Evolutionary conservation across 2,797 vertebrate genomes (phyloP).

Genomic region (Chiroxiphia lanceolata): DNA sequence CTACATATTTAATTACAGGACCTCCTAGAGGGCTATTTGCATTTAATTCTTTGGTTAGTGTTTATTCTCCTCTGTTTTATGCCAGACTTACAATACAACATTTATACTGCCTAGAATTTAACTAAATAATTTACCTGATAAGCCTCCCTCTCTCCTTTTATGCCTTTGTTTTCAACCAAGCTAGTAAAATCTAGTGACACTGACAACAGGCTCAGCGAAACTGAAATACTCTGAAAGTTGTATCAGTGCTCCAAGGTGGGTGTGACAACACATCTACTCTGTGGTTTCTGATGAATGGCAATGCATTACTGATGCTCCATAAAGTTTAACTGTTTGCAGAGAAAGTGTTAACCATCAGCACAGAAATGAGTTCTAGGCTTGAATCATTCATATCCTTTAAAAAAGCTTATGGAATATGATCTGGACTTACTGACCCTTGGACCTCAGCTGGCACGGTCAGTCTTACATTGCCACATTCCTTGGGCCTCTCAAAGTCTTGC

Average conservation of each 20-base stretch:
- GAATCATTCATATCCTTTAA: background rate
- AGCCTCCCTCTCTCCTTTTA: background rate
- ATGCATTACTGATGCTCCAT: background rate
- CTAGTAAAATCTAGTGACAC: background rate
- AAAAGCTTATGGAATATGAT: background rate
- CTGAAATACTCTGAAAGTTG: background rate
- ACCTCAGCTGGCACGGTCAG: background rate
- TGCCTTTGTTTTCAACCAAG: background rate
- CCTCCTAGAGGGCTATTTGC: background rate
- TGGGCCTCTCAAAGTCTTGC: background rate
- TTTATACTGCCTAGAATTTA: background rate
- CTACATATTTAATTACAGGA: background rate
- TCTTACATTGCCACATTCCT: accelerated
- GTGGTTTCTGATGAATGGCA: background rate
- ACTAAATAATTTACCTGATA: background rate
- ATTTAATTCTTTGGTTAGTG: background rate
- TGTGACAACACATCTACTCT: background rate
- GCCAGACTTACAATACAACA: background rate
- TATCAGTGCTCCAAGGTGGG: background rate
- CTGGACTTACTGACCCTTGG: background rate
- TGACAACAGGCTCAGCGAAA: background rate
- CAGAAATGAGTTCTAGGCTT: background rate
- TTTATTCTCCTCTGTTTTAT: background rate
- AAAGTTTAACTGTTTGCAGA: background rate
- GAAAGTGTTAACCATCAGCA: background rate